Base-by-base conservation (phyloP, 2,113 vertebrate genomes). In the Delphinapterus leucas region DNA sequence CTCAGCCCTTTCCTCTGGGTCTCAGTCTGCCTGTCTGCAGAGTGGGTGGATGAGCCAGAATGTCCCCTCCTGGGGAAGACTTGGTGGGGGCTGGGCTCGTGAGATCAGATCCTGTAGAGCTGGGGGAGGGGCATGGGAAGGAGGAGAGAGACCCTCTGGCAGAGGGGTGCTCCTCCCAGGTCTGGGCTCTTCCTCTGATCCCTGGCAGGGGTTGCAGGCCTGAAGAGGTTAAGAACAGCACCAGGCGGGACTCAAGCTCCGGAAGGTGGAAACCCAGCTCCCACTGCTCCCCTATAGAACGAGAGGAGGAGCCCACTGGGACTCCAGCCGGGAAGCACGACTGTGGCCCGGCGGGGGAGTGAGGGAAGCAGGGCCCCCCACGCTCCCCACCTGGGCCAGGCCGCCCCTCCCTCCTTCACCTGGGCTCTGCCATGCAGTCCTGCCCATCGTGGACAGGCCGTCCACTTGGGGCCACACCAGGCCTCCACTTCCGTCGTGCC, bases 241-340 rank as follows among this genome's bases (percentile, higher is more conserved):
- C 36, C n/a, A 20, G 65, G 15, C 28, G 14, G 58, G 53, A 38
- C 49, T 28, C 65, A 28, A 5, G 58, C 13, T 25, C 31, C 86
- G 21, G 23, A n/a, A 20, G 8, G 3, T 2, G 49, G 79, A 38
- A 38, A 28, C 20, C 53, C 83, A 47, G 2, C 44, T 41, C 2
- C 53, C 60, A 13, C 4, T 0, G 41, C 55, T 18, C 17, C 36
- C 11, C 7, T 3, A 1, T 23, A 9, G 23, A 25, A 33, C 0
- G 11, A 26, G 49, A n/a, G 49, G 5, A 63, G 63, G 47, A 47
- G 15, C 28, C 68, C 44, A 1, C 28, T 2, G 1, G 33, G 28
- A 60, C 65, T n/a, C 38, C 60, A 9, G 41, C 49, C 9, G 60
- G 38, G 55, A 8, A 2, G 26, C 65, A 5, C 58, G 33, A 14